Conservation (phyloP, 2,797 vertebrate species). For the Chaenodraco wilsoni region DNA sequence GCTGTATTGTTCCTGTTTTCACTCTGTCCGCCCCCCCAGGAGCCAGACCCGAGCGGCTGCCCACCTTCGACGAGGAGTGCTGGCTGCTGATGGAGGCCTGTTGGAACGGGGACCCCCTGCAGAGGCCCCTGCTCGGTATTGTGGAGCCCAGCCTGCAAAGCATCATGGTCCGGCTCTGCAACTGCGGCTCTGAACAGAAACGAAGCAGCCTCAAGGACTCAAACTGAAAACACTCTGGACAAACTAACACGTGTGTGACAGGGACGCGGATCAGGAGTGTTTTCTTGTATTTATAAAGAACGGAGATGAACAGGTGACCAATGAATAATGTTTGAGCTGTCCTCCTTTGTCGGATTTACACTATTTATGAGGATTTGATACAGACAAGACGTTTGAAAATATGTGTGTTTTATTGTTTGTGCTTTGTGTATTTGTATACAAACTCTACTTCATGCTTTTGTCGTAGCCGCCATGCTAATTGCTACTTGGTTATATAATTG, state of each 20-base stretch:
- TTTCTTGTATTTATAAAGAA: constrained; percentile 71
- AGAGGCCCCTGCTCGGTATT: constrained; percentile 93
- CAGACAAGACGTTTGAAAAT: constrained; percentile 60
- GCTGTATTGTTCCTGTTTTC: neutral
- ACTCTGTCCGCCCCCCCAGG: constrained; percentile 75
- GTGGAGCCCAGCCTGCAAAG: constrained; percentile 94
- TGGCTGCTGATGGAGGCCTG: constrained; percentile 99
- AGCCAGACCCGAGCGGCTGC: constrained; percentile 90
- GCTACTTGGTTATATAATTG: constrained; percentile 72
- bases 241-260: constrained; percentile 47
- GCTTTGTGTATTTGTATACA: constrained; percentile 78
- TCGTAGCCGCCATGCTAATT: constrained; percentile 74
- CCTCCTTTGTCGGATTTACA: constrained; percentile 62
- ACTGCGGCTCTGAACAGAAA: constrained; percentile 78
- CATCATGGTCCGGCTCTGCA: constrained; percentile 94
- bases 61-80: constrained; percentile 94
- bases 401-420: constrained; percentile 74
- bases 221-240: constrained; percentile 84
- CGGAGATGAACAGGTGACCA: constrained; percentile 21
- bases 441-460: constrained; percentile 66
- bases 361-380: constrained; percentile 80
- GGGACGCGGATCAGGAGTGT: constrained; percentile 39
- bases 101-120: constrained; percentile 94
- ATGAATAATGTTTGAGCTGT: constrained; percentile 42
- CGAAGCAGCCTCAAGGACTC: constrained; percentile 90